Evolutionary conservation across 2,113 vertebrate genomes (phyloP).

Genomic region (Eurypyga helias): DNA sequence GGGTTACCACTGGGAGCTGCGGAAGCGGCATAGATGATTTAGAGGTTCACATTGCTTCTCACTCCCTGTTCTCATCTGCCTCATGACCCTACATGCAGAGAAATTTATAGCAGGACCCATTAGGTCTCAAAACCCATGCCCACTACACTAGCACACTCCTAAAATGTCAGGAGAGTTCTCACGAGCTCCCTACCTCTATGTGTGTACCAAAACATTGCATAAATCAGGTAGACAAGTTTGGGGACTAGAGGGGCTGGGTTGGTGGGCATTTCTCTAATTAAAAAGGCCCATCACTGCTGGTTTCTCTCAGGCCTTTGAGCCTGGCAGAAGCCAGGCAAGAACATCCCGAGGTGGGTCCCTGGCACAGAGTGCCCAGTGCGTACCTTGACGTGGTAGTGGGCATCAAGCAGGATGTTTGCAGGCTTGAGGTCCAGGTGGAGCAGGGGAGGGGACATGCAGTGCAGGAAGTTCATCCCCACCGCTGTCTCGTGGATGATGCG

Average conservation of each 20-base stretch:
- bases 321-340: background rate
- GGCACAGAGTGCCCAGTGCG: rapidly evolving
- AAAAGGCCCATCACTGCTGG: background rate
- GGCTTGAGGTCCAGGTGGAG: slow-evolving; percentile 98
- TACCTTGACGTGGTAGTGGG: slow-evolving; percentile 97
- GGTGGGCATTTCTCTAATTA: background rate
- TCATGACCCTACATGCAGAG: background rate
- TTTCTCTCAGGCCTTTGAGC: background rate
- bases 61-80: background rate
- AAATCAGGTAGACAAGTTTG: background rate
- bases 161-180: background rate
- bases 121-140: background rate
- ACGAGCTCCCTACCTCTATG: background rate
- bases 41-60: background rate
- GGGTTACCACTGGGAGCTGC: background rate
- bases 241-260: background rate
- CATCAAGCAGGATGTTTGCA: slow-evolving; percentile 96
- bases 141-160: background rate
- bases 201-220: background rate
- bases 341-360: background rate
- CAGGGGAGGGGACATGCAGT: slow-evolving; percentile 94
- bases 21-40: background rate
- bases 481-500: slow-evolving; percentile 95
- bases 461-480: slow-evolving; percentile 98
- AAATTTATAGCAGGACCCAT: background rate